phyloP scores from a whole-genome alignment of 2,113 vertebrate species.

The Sylvietta virens region DNA sequence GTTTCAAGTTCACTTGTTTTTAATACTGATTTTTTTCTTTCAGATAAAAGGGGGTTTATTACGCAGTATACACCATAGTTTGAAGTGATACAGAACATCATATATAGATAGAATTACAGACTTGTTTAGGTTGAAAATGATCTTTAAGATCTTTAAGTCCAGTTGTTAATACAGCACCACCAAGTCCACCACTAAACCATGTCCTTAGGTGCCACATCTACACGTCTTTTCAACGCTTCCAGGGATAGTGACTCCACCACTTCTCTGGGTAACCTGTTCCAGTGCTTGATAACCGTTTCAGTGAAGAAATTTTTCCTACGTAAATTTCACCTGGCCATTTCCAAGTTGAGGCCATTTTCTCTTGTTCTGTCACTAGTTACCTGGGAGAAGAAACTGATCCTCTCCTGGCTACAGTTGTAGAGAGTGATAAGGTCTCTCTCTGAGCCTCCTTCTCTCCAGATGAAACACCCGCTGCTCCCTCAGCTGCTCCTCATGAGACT shows the following conservation, averaged over 20 bases:
- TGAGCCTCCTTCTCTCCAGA: not conserved
- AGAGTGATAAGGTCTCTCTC: not conserved
- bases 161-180: rapidly evolving
- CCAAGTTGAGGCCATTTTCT: not conserved
- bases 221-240: not conserved
- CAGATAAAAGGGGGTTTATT: not conserved
- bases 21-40: not conserved
- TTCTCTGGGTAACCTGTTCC: not conserved
- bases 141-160: not conserved
- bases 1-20: not conserved
- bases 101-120: not conserved
- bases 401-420: not conserved
- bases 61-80: not conserved
- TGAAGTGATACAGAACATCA: not conserved
- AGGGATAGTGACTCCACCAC: not conserved
- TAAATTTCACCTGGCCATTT: not conserved
- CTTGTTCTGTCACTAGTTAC: not conserved
- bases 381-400: not conserved
- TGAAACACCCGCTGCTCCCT: not conserved
- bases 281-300: not conserved
- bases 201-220: not conserved
- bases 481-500: not conserved
- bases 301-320: not conserved
- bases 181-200: not conserved
- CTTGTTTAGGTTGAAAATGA: not conserved